Percentiles rank a stretch among this genome's conserved stretches.
Conservation (phyloP, 2,797 vertebrate genomes). For the Spondyliosoma cantharus region DNA sequence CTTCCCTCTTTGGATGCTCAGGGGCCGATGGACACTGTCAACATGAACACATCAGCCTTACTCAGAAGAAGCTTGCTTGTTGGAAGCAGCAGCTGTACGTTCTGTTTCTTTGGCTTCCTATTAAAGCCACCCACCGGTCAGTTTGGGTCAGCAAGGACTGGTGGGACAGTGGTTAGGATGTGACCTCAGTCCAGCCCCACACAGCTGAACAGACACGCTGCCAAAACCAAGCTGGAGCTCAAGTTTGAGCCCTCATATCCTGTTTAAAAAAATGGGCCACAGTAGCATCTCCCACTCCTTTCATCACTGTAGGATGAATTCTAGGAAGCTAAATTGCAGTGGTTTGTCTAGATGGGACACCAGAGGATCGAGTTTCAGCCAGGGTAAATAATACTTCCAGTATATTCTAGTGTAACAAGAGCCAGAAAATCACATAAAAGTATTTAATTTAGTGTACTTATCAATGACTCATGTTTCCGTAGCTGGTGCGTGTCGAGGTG, state of each 20-base stretch:
- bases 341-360: conserved; percentile 62
- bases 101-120: conserved; percentile 47
- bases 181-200: conserved; percentile 56
- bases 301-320: conserved; percentile 49
- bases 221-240: conserved; percentile 58
- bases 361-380: conserved; percentile 39
- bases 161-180: conserved; percentile 56
- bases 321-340: conserved; percentile 43
- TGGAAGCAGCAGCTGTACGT: conserved; percentile 43
- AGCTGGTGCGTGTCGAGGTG: neutral
- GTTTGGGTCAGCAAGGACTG: conserved; percentile 48
- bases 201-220: conserved; percentile 62
- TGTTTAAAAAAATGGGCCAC: conserved; percentile 39
- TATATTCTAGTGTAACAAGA: conserved; percentile 26
- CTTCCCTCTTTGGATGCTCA: conserved; percentile 60
- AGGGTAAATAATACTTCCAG: conserved; percentile 53
- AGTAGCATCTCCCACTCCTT: conserved; percentile 44
- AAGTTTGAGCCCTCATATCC: conserved; percentile 52
- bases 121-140: conserved; percentile 48
- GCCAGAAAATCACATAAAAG: conserved; percentile 9
- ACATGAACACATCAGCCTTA: conserved; percentile 62
- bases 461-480: conserved; percentile 13
- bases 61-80: no score
- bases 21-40: conserved; percentile 52
- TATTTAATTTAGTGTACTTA: neutral